phyloP scores from a whole-genome alignment of 2,888 invertebrate genomes.

The Xanthia togata region DNA sequence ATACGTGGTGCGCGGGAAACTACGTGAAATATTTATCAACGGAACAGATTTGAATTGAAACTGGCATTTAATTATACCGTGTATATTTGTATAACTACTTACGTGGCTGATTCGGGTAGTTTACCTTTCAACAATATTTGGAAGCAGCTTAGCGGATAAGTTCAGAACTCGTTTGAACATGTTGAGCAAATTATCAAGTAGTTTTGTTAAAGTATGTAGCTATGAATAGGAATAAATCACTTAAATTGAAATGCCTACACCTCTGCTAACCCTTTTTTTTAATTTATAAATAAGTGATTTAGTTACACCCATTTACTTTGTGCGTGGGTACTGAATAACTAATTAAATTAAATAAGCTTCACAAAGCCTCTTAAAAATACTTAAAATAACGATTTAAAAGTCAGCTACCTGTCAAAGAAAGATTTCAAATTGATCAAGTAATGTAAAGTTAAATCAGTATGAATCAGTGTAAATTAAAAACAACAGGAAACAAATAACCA shows the following conservation, averaged over 20 bases:
- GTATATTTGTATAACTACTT: conserved; percentile 51
- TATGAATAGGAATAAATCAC: not conserved
- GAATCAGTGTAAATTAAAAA: not conserved
- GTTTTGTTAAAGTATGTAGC: not conserved
- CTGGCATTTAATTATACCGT: conserved; percentile 62
- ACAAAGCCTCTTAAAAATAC: too few species aligned
- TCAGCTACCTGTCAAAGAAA: not conserved
- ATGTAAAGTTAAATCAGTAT: not conserved
- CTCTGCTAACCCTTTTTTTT: not conserved
- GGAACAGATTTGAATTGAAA: conserved; percentile 67
- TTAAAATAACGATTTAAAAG: not conserved
- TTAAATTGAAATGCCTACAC: not conserved
- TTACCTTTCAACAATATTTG: conserved; percentile 49
- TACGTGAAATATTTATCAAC: conserved; percentile 73
- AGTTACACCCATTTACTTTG: not conserved
- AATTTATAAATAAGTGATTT: not conserved
- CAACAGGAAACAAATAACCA: not conserved
- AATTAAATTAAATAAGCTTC: not conserved
- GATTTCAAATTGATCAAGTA: not conserved
- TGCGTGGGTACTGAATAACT: not conserved
- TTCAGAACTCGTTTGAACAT: conserved; percentile 20
- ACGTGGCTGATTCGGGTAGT: conserved; percentile 41
- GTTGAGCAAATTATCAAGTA: conserved; percentile 12
- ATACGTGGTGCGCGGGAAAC: conserved; percentile 38
- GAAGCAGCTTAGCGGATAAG: conserved; percentile 36